Evolutionary conservation across 1,140 invertebrate species (phyloP), one percentile per base, ranked within the genome.

Genomic region (Colletes latitarsis): DNA sequence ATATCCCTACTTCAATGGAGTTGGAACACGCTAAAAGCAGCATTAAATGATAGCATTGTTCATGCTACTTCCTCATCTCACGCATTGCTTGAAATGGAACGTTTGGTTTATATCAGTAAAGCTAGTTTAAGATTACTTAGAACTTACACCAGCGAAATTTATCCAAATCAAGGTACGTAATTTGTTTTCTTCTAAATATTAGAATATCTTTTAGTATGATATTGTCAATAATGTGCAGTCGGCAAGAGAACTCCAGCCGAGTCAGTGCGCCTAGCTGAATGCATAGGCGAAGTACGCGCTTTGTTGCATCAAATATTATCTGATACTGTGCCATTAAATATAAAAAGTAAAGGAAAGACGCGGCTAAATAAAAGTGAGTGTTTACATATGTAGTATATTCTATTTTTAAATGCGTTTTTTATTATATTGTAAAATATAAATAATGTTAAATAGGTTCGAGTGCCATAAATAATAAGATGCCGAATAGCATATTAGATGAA

Each of bases 101-200:
- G 97, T 89, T 93, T 98, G n/a, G 97, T 98, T 43, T 98, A 98
- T 90, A 97, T 98, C 49, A 97, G 96, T 87, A 95, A 96, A 90
- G 96, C 97, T 9, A 97, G 96, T 91, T 93, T 99, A 63, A 94
- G 98, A 64, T 93, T 99, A 12, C 92, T 98, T 8, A 95, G 96
- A 83, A 97, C 96, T 12, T 99, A 98, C 85, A 97, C 97, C 30
- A 97, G 97, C 91, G 97, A 98, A 92, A 96, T 98, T 43, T 98
- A 98, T 93, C 98, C 98, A 0, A 96, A 96, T 90, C 94, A 94
- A 92, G 93, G 94, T 93, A 83, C 12, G 68, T 77, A 68, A 9
- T 15, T 0, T 14, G 60, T 63, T n/a, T 57, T 10, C 0, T 46
- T 43, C 39, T 0, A 21, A 52, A 43, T 63, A 30, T 72, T 30